Evolutionary conservation across 2,113 vertebrate species (phyloP).

Genomic region (Xiphophorus couchianus): DNA sequence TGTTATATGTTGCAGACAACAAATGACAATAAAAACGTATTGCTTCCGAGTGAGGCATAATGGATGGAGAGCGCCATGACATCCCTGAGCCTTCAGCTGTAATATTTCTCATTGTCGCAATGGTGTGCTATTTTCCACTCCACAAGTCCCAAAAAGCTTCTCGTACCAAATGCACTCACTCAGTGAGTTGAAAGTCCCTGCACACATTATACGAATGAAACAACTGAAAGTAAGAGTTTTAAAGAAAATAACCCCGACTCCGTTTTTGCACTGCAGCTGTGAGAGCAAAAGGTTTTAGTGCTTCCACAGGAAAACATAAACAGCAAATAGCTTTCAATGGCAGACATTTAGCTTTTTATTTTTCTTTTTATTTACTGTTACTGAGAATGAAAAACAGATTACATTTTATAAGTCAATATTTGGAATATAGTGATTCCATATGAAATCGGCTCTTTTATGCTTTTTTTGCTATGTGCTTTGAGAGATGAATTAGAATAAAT

Average conservation of each 20-base stretch:
- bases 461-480: background rate
- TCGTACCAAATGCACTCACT: slow-evolving; percentile 31
- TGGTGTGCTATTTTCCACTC: slow-evolving; percentile 69
- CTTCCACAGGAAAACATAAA: slow-evolving; percentile 29
- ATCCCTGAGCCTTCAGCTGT: slow-evolving; percentile 44
- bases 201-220: slow-evolving; percentile 47
- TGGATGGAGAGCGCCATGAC: slow-evolving; percentile 49
- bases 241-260: slow-evolving; percentile 32
- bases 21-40: slow-evolving; percentile 43
- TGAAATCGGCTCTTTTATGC: background rate
- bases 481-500: background rate
- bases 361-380: background rate
- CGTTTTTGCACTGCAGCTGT: slow-evolving; percentile 14
- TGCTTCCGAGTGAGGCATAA: slow-evolving; percentile 53
- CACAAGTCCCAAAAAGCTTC: slow-evolving; percentile 54
- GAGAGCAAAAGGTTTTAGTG: slow-evolving; percentile 11
- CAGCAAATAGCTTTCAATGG: slow-evolving; percentile 6
- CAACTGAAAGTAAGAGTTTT: slow-evolving; percentile 27
- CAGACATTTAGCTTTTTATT: background rate
- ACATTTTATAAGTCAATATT: background rate
- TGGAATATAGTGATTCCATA: background rate
- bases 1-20: slow-evolving; percentile 47
- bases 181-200: slow-evolving; percentile 35
- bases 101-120: slow-evolving; percentile 61
- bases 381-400: background rate